Conservation (phyloP, 2,888 invertebrate species). For the Acronicta psi region DNA sequence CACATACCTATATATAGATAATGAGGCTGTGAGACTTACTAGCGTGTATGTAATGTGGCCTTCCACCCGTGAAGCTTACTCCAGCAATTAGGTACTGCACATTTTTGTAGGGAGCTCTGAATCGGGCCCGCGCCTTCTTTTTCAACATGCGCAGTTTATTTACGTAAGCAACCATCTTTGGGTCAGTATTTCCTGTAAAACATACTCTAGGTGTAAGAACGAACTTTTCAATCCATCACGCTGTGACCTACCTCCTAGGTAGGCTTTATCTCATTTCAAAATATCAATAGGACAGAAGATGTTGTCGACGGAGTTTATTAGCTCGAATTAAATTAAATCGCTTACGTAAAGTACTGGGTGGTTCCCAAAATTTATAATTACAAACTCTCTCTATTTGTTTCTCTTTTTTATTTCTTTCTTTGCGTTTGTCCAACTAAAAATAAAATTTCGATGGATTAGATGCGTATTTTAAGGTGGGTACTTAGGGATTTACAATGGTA, state of each 20-base stretch:
- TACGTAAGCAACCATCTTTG: slow-evolving; percentile 71
- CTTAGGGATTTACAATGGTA: background rate
- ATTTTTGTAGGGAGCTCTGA: slow-evolving; percentile 68
- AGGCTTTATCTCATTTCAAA: too few relatives aligned
- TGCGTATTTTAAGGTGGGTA: too few relatives aligned
- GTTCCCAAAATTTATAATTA: slow-evolving; percentile 82
- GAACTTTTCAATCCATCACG: too few relatives aligned
- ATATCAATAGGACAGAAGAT: too few relatives aligned
- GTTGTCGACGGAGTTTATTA: too few relatives aligned
- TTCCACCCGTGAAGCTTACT: slow-evolving; percentile 68
- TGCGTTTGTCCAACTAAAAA: slow-evolving; percentile 73
- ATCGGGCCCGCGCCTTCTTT: slow-evolving; percentile 67
- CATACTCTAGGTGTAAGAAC: background rate
- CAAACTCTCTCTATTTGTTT: slow-evolving; percentile 68
- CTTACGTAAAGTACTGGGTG: slow-evolving; percentile 79
- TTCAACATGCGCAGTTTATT: slow-evolving; percentile 76
- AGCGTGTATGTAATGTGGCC: slow-evolving; percentile 69
- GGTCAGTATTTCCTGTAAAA: slow-evolving; percentile 73
- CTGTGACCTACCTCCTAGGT: too few relatives aligned
- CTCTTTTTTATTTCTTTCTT: slow-evolving; percentile 73
- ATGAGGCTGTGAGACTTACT: slow-evolving; percentile 59
- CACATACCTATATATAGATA: slow-evolving; percentile 3
- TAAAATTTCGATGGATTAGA: background rate
- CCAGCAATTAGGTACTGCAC: slow-evolving; percentile 71
- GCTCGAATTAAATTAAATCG: slow-evolving; percentile 3